These are phyloP conservation scores for Dipus sagitta DNA, from an alignment of 2,797 vertebrate species.

Conservation along the genomic window DNA sequence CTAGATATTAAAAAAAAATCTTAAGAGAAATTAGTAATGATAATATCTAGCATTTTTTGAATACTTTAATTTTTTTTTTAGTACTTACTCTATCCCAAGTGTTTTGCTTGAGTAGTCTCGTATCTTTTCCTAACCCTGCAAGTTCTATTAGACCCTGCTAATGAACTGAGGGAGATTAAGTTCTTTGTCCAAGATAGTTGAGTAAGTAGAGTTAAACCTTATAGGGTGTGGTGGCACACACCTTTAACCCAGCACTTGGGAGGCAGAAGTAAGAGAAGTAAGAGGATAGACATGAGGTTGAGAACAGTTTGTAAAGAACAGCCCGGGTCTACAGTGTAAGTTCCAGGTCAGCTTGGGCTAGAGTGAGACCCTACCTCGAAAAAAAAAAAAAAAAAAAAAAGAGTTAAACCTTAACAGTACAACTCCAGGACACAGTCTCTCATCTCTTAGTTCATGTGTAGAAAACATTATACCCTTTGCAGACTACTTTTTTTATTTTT, in stretches of 20 bases:
- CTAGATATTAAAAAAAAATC: neutral
- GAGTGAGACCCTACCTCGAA: too few relatives aligned
- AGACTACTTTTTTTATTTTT: neutral
- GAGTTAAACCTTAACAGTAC: neutral
- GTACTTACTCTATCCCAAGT: neutral
- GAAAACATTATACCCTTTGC: slow-evolving; percentile 3
- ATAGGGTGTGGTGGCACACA: too few relatives aligned
- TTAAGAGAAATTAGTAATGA: slow-evolving; percentile 15
- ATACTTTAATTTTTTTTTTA: neutral
- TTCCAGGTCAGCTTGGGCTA: too few relatives aligned
- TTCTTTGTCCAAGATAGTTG: neutral
- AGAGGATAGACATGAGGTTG: too few relatives aligned
- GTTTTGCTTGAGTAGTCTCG: slow-evolving; percentile 5
- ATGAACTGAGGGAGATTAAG: neutral
- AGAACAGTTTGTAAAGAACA: too few relatives aligned
- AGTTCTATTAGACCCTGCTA: neutral
- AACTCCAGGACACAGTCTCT: neutral
- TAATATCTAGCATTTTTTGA: slow-evolving; percentile 44
- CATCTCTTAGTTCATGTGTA: neutral
- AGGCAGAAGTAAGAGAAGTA: too few relatives aligned
- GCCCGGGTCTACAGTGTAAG: too few relatives aligned
- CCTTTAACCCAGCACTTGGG: too few relatives aligned
- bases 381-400: too few relatives aligned
- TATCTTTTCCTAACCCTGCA: slow-evolving; percentile 12
- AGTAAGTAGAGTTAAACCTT: slow-evolving; percentile 13